Evolutionary conservation across 2,797 vertebrate species (phyloP).

Genomic region (Austrolebias charrua): DNA sequence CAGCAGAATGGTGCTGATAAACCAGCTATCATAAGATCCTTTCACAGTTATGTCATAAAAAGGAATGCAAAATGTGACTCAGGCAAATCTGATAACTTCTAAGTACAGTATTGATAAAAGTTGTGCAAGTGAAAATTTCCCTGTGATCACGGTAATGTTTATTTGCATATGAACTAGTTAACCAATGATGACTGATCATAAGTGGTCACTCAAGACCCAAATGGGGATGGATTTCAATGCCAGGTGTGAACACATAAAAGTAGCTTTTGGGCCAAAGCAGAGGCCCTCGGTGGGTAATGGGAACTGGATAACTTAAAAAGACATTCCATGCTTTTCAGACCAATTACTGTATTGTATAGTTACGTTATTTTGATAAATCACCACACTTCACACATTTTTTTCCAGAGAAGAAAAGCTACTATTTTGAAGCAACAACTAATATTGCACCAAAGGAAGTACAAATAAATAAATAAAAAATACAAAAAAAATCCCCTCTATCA

Average conservation of each 20-base stretch:
- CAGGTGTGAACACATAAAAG: neutral
- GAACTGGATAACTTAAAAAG: neutral
- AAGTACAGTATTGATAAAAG: neutral
- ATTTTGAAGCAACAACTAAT: neutral
- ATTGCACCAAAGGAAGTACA: neutral
- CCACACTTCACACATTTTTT: neutral
- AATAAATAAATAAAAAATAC: too few species aligned
- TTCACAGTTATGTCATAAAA: neutral
- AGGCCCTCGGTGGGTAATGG: neutral
- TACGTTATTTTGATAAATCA: neutral
- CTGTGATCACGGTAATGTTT: neutral
- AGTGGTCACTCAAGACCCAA: neutral
- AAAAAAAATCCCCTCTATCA: neutral
- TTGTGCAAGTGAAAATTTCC: neutral
- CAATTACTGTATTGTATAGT: neutral
- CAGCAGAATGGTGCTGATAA: neutral
- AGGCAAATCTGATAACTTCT: neutral
- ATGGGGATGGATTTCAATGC: neutral
- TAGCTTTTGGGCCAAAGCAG: neutral
- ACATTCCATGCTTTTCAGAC: neutral
- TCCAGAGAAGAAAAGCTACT: neutral
- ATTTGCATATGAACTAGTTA: neutral
- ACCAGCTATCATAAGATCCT: neutral
- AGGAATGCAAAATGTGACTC: neutral
- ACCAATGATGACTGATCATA: neutral